These are phyloP conservation scores for Steinernema feltiae DNA, from an alignment of 1,140 invertebrate genomes.

Conservation along the genomic window DNA sequence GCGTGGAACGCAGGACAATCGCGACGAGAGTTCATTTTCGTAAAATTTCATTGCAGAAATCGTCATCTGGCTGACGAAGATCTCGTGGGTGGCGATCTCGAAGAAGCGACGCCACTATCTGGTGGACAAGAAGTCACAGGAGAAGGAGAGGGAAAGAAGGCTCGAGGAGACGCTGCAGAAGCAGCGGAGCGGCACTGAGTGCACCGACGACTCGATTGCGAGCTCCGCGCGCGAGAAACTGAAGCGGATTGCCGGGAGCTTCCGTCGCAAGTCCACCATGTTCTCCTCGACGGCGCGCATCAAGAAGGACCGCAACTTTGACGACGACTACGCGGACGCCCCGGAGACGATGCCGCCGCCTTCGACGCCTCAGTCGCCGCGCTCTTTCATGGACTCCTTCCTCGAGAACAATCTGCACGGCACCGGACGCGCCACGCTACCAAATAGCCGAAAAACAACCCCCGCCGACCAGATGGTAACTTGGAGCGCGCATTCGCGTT, in stretches of 20 bases:
- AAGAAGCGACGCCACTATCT: constrained; percentile 50
- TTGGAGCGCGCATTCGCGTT: neutral
- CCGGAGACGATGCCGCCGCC: neutral
- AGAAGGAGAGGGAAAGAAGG: constrained; percentile 43
- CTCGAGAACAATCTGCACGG: neutral
- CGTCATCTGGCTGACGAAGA: constrained; percentile 45
- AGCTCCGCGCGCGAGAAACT: neutral
- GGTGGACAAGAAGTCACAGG: constrained; percentile 43
- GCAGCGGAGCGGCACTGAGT: neutral
- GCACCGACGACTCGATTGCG: neutral
- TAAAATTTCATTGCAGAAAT: too few species aligned
- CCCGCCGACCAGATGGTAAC: neutral
- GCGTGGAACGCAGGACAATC: too few species aligned
- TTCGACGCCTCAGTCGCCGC: neutral
- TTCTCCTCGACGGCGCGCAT: neutral
- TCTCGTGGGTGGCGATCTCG: constrained; percentile 51
- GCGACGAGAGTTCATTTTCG: too few species aligned
- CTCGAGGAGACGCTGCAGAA: constrained; percentile 41
- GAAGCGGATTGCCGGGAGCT: neutral
- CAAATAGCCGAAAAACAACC: neutral
- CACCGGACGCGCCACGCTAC: neutral
- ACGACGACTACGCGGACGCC: neutral
- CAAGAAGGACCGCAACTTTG: neutral
- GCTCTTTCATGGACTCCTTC: neutral
- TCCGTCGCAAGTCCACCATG: neutral